Base-by-base conservation (phyloP, 2,113 vertebrate species). In the Clarias magur region DNA sequence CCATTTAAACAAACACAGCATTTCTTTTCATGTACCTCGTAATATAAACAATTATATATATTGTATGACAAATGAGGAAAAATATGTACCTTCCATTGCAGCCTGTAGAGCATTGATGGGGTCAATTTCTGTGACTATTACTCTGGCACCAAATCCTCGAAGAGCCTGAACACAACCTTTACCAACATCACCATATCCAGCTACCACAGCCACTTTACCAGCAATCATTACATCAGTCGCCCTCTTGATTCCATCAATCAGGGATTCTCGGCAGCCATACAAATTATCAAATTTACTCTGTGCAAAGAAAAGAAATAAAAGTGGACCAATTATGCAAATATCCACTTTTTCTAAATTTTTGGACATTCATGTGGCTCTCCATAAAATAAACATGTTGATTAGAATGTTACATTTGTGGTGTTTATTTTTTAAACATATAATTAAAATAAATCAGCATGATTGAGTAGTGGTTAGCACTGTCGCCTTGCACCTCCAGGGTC, bases 221-320 rank as follows among this genome's bases (percentile, higher is more conserved):
- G 98, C 98, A 38, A 99, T 99, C 98, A 99, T 99, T 76, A 99
- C 97, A 8, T 99, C 98, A 0, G 98, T 99, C 86, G 98, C 98
- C 38, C 98, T 94, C 91, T 99, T 99, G 95, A 99, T 99, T 65
- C 98, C 98, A 56, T 99, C 98, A 0, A 99, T 98, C 88, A 99
- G 96, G 56, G 97, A 99, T 94, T 99, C 98, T 59, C 98, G 95
- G 95, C 98, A 99, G 86, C 98, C 98, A 81, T 99, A 99, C 60
- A 99, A 95, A 95, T 99, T 99, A 92, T 99, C 98, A 78, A 99
- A 99, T 90, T 99, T 99, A 89, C 98, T 99, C 98, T 99, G 48
- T 48, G n/a, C 4, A 67, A 78, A 13, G 15, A 42, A 65, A 21
- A 56, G 2, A 21, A 60, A 54, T 12, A n/a, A 27, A 72, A n/a